Evolutionary conservation across 37 sponge, comb jelly and placozoan genomes (phyloP).

Genomic region (Hexactinellida sp.): DNA sequence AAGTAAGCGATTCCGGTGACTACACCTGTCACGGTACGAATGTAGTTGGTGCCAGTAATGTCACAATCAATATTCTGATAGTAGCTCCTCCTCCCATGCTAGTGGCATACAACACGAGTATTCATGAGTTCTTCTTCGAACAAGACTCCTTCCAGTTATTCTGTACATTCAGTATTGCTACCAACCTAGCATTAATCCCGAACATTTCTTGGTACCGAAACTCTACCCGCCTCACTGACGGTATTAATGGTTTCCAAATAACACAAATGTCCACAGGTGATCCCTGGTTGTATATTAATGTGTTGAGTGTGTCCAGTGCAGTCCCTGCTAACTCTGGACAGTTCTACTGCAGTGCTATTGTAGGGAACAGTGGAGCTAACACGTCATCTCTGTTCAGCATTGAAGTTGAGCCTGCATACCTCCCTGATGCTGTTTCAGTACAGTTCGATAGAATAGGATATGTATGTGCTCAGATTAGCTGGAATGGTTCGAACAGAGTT

Average conservation of each 20-base stretch:
- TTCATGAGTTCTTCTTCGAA: not conserved
- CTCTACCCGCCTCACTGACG: not conserved
- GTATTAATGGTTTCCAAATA: not conserved
- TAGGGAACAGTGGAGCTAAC: not conserved
- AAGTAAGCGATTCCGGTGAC: not conserved
- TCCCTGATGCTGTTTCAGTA: not conserved
- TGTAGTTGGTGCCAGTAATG: not conserved
- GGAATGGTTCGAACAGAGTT: not conserved
- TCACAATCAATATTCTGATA: not conserved
- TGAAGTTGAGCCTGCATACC: not conserved
- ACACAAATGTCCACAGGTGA: not conserved
- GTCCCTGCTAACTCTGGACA: not conserved
- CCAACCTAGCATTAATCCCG: not conserved
- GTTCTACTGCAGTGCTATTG: not conserved
- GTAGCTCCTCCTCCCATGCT: not conserved
- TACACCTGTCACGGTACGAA: not conserved
- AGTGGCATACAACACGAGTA: not conserved
- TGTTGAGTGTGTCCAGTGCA: not conserved
- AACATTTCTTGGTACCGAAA: not conserved
- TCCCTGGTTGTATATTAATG: not conserved
- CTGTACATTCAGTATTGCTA: not conserved
- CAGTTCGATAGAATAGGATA: not conserved
- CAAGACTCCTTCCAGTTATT: not conserved
- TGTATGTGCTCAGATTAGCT: not conserved
- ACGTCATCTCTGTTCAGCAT: not conserved